Percentiles rank a stretch among this genome's conserved stretches.
Evolutionary conservation across 2,888 invertebrate genomes (phyloP).

Genomic region (Sussaba pulchella): DNA sequence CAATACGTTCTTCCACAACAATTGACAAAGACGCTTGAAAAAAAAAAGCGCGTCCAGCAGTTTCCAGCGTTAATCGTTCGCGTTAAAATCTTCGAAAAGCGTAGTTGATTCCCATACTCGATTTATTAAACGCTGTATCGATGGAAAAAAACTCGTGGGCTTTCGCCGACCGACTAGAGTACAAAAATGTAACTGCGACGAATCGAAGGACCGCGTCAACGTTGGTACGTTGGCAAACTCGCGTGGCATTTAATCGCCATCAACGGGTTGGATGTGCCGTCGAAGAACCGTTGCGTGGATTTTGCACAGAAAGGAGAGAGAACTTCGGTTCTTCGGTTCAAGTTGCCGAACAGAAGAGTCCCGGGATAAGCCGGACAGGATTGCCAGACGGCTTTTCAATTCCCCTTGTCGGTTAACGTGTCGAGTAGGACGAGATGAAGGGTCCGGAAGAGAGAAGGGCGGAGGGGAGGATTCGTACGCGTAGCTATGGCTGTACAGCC

Average conservation of each 20-base stretch:
- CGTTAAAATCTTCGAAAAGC: no score
- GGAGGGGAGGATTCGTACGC: constrained; percentile 6
- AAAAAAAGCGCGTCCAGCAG: no score
- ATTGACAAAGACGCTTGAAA: no score
- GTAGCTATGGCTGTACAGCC: constrained; percentile 4
- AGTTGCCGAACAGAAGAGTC: constrained; percentile 35
- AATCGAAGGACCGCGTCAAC: constrained; percentile 4
- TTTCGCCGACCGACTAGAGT: background rate
- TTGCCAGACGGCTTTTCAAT: constrained; percentile 83
- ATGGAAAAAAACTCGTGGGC: no score
- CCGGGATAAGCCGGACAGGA: constrained; percentile 81
- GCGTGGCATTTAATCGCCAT: no score
- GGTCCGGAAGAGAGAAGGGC: constrained; percentile 70
- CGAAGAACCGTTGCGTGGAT: constrained; percentile 10
- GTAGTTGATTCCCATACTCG: no score
- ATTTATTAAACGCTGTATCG: no score
- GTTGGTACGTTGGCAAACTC: no score
- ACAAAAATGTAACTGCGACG: background rate
- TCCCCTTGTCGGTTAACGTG: constrained; percentile 83
- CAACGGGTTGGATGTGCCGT: background rate
- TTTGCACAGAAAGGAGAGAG: background rate
- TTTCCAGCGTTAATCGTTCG: no score
- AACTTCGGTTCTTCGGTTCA: constrained; percentile 21
- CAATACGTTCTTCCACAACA: no score
- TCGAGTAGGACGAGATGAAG: constrained; percentile 74